Base-by-base conservation (phyloP, 2,113 vertebrate species). In the Apeltes quadracus region DNA sequence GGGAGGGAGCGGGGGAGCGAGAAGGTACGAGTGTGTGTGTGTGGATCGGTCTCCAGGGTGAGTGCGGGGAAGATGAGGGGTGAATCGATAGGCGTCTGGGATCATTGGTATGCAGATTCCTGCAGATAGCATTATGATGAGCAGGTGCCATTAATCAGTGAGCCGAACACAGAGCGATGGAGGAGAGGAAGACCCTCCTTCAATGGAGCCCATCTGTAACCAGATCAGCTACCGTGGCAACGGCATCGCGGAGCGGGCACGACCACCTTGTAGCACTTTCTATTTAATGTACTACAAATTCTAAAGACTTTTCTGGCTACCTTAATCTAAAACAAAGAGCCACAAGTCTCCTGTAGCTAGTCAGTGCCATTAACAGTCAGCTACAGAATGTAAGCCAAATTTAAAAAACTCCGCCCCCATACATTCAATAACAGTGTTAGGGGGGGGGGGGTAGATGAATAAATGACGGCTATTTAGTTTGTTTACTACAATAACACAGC, bases 91-190 rank as follows among this genome's bases (percentile, higher is more conserved):
- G 55, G 75, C 82, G 50, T 77, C 85, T 72, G 75, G 74, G 81
- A 90, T 89, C 88, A 89, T 92, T 92, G 87, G 82, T 88, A 92
- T 93, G 89, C 89, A 92, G 89, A 92, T 91, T 88, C 88, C 63
- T 66, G 88, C 84, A 91, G 91, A 93, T 88, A 88, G 83, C 85
- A 90, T 90, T 92, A 93, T 94, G 91, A 94, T 89, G 86, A 93
- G 92, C 92, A 92, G 88, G 88, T 91, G 84, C 88, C 90, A 94
- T 93, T 83, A 90, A 91, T 93, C 92, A 92, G 84, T 81, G 59
- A 78, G 72, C 63, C 76, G 61, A 81, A 51, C 39, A 39, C 63
- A 82, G 72, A 84, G 79, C 27, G 79, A 89, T 69, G 38, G 76
- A 87, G 65, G 66, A 85, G 57, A 64, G 18, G 44, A 36, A 58